Conservation (phyloP, 1,140 invertebrate genomes). For the Solen grandis region DNA sequence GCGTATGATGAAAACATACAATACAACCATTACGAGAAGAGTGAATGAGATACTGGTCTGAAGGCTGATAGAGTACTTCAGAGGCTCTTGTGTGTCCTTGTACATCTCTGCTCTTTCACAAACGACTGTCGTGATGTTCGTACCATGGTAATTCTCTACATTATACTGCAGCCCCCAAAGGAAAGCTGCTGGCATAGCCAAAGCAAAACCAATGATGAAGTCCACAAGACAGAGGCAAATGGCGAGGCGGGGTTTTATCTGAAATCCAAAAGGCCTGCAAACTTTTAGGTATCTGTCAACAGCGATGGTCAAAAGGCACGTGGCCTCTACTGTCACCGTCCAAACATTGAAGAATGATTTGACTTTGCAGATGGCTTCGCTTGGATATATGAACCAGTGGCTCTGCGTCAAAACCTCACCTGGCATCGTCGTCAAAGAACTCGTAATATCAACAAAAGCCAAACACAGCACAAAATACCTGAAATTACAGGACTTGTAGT, state of each 20-base stretch:
- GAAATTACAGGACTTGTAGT: slow-evolving; percentile 54
- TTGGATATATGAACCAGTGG: slow-evolving; percentile 65
- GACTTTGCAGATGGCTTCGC: slow-evolving; percentile 54
- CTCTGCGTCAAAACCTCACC: slow-evolving; percentile 62
- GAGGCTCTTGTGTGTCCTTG: too few species aligned
- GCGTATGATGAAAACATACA: too few species aligned
- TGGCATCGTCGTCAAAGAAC: slow-evolving; percentile 61
- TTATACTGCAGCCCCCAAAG: too few species aligned
- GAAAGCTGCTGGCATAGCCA: background rate
- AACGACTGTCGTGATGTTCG: too few species aligned
- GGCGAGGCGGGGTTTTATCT: slow-evolving; percentile 38
- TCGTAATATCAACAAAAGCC: slow-evolving; percentile 59
- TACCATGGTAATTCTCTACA: too few species aligned
- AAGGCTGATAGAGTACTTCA: too few species aligned
- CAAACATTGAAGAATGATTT: slow-evolving; percentile 59
- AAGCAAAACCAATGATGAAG: background rate
- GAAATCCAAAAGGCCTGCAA: slow-evolving; percentile 55
- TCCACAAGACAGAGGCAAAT: background rate
- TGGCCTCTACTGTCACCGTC: slow-evolving; percentile 50
- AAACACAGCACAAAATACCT: slow-evolving; percentile 61
- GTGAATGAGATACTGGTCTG: too few species aligned
- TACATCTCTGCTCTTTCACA: too few species aligned
- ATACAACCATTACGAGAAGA: too few species aligned
- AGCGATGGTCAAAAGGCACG: slow-evolving; percentile 60
- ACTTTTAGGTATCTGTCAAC: slow-evolving; percentile 65